Conservation (phyloP, 1,140 invertebrate genomes). For the Gryllus bimaculatus region DNA sequence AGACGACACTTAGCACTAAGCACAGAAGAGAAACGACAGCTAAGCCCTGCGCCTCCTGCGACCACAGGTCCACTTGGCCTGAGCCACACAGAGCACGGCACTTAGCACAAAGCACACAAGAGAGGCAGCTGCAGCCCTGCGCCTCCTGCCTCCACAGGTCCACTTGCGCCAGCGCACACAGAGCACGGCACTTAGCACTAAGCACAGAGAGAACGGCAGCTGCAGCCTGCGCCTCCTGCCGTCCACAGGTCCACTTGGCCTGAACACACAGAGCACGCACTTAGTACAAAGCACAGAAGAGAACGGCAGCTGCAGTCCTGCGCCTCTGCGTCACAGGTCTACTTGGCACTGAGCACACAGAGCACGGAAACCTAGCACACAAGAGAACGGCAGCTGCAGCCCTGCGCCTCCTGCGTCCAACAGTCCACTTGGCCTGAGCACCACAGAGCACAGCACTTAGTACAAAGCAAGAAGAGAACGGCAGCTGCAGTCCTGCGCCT, state of each 20-base stretch:
- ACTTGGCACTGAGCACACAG: no score
- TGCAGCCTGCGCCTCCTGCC: constrained; percentile 54
- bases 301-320: no score
- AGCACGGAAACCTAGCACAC: no score
- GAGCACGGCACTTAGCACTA: background rate
- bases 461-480: constrained; percentile 34
- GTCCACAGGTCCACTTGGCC: constrained; percentile 76
- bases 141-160: constrained; percentile 68
- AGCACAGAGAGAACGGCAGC: constrained; percentile 40
- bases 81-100: background rate
- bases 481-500: constrained; percentile 59
- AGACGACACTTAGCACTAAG: background rate
- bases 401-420: constrained; percentile 62
- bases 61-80: constrained; percentile 72
- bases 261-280: constrained; percentile 27
- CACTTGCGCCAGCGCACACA: constrained; percentile 45
- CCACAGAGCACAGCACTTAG: background rate
- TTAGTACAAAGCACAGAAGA: no score
- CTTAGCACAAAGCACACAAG: constrained; percentile 28
- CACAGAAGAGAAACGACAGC: constrained; percentile 41
- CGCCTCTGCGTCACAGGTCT: no score
- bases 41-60: constrained; percentile 56
- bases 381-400: constrained; percentile 50
- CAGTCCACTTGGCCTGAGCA: constrained; percentile 65
- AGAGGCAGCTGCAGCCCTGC: constrained; percentile 58